Evolutionary conservation across 1,140 invertebrate species (phyloP), one percentile per base, ranked within the genome.

Genomic region (Dreissena rostriformis): DNA sequence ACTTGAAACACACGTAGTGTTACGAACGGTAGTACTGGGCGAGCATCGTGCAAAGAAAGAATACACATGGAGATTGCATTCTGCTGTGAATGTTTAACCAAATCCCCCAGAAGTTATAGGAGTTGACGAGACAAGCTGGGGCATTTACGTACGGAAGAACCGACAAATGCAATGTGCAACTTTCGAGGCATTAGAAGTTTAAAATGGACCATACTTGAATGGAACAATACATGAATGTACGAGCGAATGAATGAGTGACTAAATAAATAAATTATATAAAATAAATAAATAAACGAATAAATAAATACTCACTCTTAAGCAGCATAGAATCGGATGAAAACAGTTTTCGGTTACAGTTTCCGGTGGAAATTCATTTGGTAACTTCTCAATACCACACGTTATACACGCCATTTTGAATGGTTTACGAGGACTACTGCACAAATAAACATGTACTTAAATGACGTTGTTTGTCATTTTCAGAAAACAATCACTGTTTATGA

Each of bases 281-380:
- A 61, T 61, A 61, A 5, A 61, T 57, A 14, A 14, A 61, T 24
- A 8, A 51, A 68, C 10, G 29, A 12, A 39, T 29, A 49, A 72
- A 14, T 72, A 22, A 72, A 19, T 63, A 52, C 63, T 79, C 83
- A 87, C 86, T 61, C 84, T 24, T 19, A 87, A 70, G 52, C 86
- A 85, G 22, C 53, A 65, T 10, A 87, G 51, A 28, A 63, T n/a
- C 57, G 86, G 86, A 51, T 87, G 86, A 29, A 85, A 79, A 85
- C 86, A 87, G 12, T 79, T 55, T n/a, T 75, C 65, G 0, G 79
- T 78, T 1, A 83, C 29, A 55, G 65, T 79, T 28, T 28, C n/a
- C 14, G 86, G 61, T 55, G 86, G 73, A 63, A 85, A 87, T 57
- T 87, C 86, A 67, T 82, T 83, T 24, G 86, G 84, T n/a, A 87